Percentiles rank a stretch among this genome's conserved stretches.
phyloP scores from a whole-genome alignment of 2,888 invertebrate species.

The Zygogramma bicolorata region DNA sequence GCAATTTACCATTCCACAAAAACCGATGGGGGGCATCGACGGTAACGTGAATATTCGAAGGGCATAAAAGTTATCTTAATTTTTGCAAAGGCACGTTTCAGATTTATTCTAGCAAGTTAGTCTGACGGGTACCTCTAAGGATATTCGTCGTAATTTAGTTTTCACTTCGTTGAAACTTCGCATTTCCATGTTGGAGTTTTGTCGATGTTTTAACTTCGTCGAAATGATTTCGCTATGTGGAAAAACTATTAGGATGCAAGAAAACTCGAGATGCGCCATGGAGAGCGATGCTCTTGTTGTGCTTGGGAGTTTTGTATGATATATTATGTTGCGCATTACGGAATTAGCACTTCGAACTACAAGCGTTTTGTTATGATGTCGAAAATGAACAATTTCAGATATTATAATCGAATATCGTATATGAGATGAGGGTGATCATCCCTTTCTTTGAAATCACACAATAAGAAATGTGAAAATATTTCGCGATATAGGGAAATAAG shows the following conservation, averaged over 20 bases:
- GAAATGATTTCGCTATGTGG: neutral
- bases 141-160: constrained; percentile 2
- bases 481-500: too few relatives aligned
- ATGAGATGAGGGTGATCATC: too few relatives aligned
- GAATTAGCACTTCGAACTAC: too few relatives aligned
- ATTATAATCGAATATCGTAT: too few relatives aligned
- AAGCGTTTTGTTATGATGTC: too few relatives aligned
- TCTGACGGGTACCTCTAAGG: constrained; percentile 6
- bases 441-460: too few relatives aligned
- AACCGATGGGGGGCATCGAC: neutral
- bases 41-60: constrained; percentile 1
- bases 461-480: too few relatives aligned
- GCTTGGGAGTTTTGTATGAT: too few relatives aligned
- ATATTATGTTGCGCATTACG: too few relatives aligned
- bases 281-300: too few relatives aligned
- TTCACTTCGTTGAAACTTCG: constrained; percentile 9
- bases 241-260: neutral
- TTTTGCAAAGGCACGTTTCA: constrained; percentile 10
- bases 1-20: neutral
- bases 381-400: too few relatives aligned
- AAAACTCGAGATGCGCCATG: neutral
- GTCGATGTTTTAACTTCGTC: constrained; percentile 1
- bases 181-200: constrained; percentile 2
- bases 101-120: constrained; percentile 8
- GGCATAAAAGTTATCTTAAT: constrained; percentile 9